Conservation (phyloP, 2,888 invertebrate genomes). For the Argyra leucocephala region DNA sequence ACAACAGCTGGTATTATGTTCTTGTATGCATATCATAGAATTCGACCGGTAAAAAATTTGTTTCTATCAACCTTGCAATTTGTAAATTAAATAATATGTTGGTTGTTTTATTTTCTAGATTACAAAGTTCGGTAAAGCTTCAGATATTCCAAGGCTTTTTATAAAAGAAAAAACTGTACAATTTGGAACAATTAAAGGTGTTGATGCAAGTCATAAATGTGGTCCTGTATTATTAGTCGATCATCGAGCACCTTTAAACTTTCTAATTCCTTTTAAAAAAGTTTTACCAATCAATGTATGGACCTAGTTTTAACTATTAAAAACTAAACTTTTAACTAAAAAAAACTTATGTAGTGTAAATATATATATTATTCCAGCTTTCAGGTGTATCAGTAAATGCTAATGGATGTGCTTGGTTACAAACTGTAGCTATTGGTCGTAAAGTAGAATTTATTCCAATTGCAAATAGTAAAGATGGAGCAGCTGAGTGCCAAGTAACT, state of each 20-base stretch:
- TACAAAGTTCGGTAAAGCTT: conserved; percentile 53
- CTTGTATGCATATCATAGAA: conserved; percentile 18
- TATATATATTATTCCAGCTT: conserved; percentile 23
- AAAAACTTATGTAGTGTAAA: neutral
- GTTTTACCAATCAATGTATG: conserved; percentile 46
- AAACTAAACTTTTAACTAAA: neutral
- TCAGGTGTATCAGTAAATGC: conserved; percentile 38
- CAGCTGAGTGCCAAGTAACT: conserved; percentile 43
- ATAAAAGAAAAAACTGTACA: conserved; percentile 47
- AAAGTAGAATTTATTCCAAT: conserved; percentile 44
- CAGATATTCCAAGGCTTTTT: conserved; percentile 51
- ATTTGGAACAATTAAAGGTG: conserved; percentile 46
- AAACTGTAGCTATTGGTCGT: conserved; percentile 43
- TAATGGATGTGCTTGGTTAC: conserved; percentile 45
- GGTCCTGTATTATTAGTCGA: conserved; percentile 45
- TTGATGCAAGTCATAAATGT: conserved; percentile 46
- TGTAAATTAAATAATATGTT: neutral
- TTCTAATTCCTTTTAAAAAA: conserved; percentile 39
- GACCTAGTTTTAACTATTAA: no score
- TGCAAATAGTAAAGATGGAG: conserved; percentile 36
- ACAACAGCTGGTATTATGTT: conserved; percentile 19
- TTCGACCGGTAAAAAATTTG: conserved; percentile 20
- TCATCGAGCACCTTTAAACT: conserved; percentile 49
- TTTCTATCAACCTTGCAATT: neutral
- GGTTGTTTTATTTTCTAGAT: conserved; percentile 43